These are phyloP conservation scores for Myripristis murdjan DNA, from an alignment of 2,797 vertebrate species.

Conservation along the genomic window DNA sequence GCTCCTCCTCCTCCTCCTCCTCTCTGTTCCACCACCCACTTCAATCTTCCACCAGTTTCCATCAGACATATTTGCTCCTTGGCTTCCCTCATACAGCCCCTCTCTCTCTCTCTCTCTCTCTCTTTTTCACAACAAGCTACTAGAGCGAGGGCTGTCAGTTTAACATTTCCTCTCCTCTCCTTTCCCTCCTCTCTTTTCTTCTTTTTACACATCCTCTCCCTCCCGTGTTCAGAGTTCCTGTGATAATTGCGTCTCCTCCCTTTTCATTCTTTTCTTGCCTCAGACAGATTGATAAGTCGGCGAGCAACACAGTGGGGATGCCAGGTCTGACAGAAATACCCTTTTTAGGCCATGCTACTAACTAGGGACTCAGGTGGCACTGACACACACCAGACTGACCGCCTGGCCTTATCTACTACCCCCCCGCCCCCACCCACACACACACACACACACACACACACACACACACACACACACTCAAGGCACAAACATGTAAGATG, in stretches of 20 bases:
- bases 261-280: conserved; percentile 17
- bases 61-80: conserved; percentile 10
- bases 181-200: neutral
- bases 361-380: conserved; percentile 75
- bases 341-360: conserved; percentile 75
- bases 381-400: conserved; percentile 83
- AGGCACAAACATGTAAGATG: conserved; percentile 36
- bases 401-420: conserved; percentile 75
- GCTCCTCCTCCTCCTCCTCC: conserved; percentile 45
- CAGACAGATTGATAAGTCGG: conserved; percentile 47
- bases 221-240: conserved; percentile 7
- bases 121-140: neutral
- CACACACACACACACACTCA: conserved; percentile 16
- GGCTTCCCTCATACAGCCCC: neutral
- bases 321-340: conserved; percentile 72
- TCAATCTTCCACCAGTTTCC: conserved; percentile 10
- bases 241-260: conserved; percentile 25
- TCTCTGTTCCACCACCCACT: conserved; percentile 3
- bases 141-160: neutral
- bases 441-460: conserved; percentile 13
- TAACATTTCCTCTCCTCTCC: conserved; percentile 1
- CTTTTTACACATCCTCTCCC: conserved; percentile 13
- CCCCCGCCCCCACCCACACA: conserved; percentile 27
- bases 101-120: too few species aligned
- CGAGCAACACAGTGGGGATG: conserved; percentile 50